Conservation (phyloP, 2,888 invertebrate species). For the Hoplodrina ambigua region DNA sequence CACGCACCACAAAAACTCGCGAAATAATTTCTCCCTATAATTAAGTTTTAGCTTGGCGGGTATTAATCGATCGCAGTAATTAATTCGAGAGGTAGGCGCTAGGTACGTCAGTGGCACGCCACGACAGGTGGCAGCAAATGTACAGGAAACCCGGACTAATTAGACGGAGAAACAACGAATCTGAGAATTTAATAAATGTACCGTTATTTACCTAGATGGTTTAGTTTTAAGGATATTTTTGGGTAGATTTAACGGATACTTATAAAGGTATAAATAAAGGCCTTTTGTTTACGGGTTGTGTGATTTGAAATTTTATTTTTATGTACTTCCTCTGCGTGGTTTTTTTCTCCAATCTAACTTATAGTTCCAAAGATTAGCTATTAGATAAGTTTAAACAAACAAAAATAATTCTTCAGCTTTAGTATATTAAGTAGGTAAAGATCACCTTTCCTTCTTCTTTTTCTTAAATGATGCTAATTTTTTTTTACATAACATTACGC, state of each 20-base stretch:
- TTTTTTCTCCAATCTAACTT: too few relatives aligned
- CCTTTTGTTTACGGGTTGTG: neutral
- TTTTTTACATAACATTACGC: too few relatives aligned
- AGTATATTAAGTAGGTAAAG: neutral
- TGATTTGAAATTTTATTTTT: neutral
- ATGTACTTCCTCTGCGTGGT: neutral
- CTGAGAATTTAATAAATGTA: constrained; percentile 72
- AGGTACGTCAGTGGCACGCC: constrained; percentile 82
- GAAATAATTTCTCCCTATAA: constrained; percentile 79
- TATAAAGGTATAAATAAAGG: too few relatives aligned
- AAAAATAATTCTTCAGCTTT: too few relatives aligned
- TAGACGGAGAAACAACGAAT: constrained; percentile 69
- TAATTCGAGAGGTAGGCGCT: constrained; percentile 84
- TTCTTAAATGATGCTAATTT: too few relatives aligned
- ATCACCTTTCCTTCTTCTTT: neutral
- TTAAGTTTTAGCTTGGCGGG: constrained; percentile 79
- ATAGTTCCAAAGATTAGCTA: too few relatives aligned
- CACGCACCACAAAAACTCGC: constrained; percentile 70
- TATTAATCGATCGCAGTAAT: constrained; percentile 88
- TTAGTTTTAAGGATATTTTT: constrained; percentile 34
- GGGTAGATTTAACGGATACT: neutral
- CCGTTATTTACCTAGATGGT: constrained; percentile 64
- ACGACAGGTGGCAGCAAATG: constrained; percentile 88
- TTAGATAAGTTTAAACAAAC: too few relatives aligned
- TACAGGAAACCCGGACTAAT: constrained; percentile 86